A percentile compares a stretch with the other conserved stretches of the same genome.
phyloP scores from a whole-genome alignment of 2,797 vertebrate genomes.

The Iguana delicatissima region DNA sequence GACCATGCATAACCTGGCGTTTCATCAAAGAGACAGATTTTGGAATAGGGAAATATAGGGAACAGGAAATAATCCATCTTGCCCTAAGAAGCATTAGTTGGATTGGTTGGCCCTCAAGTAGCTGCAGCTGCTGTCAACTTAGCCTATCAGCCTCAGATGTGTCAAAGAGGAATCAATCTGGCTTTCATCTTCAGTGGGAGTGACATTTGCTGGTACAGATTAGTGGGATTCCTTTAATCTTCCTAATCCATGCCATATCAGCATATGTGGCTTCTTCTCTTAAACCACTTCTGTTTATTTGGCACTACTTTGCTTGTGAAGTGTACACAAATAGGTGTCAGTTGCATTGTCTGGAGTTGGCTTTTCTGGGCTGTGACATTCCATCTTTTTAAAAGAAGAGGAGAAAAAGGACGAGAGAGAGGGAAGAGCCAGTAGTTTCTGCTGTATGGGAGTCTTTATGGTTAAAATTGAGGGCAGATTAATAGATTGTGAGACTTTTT shows the following conservation, averaged over 20 bases:
- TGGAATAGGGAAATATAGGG: neutral
- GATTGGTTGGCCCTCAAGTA: conserved; percentile 18
- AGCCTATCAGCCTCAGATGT: neutral
- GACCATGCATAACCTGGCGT: neutral
- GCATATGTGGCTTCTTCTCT: conserved; percentile 2
- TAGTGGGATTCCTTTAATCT: conserved; percentile 45
- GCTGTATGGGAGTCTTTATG: neutral
- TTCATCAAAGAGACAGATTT: conserved; percentile 30
- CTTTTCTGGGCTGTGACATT: neutral
- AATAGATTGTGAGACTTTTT: neutral
- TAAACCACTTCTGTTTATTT: conserved; percentile 30
- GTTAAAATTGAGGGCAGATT: neutral
- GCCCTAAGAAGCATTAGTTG: conserved; percentile 3
- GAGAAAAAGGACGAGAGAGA: neutral
- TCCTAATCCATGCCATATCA: neutral
- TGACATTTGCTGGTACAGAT: conserved; percentile 26
- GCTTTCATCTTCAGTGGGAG: conserved; percentile 8
- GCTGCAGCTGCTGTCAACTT: conserved; percentile 16
- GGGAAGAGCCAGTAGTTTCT: neutral
- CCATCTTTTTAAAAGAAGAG: neutral
- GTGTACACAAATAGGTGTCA: neutral
- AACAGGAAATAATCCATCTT: conserved; percentile 18
- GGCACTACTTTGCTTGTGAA: neutral
- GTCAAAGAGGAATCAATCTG: neutral
- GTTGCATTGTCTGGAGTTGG: neutral